Conservation (phyloP, 2,888 invertebrate genomes). For the Heliconius erato region DNA sequence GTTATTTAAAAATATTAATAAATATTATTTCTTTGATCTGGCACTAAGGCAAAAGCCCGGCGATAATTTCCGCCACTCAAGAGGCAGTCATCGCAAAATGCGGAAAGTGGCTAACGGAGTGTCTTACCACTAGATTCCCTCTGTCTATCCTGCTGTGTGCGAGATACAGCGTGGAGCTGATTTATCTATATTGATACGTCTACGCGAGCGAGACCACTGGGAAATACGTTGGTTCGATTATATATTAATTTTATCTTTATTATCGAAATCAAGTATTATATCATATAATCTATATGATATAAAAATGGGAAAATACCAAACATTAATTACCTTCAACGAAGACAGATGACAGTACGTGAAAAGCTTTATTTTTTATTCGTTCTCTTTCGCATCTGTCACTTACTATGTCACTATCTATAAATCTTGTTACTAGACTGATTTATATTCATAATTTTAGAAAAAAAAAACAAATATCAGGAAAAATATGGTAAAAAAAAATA, state of each 20-base stretch:
- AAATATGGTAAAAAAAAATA: too few species aligned
- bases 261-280: not conserved
- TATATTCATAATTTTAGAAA: not conserved
- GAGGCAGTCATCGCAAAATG: too few species aligned
- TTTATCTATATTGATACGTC: not conserved
- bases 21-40: too few species aligned
- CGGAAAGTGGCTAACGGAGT: too few species aligned
- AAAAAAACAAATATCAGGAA: too few species aligned
- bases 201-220: not conserved
- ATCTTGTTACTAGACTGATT: not conserved
- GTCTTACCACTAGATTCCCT: too few species aligned
- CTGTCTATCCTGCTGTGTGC: too few species aligned
- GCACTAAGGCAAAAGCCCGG: too few species aligned
- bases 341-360: constrained; percentile 6
- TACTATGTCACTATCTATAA: not conserved
- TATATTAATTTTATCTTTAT: not conserved
- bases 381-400: not conserved
- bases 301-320: not conserved
- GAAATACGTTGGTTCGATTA: not conserved
- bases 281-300: not conserved
- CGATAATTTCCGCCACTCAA: too few species aligned
- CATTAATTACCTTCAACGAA: not conserved
- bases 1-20: too few species aligned
- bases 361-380: not conserved
- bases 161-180: too few species aligned